Base-by-base conservation (phyloP, 1,140 invertebrate species). In the Neodiprion pinetum region DNA sequence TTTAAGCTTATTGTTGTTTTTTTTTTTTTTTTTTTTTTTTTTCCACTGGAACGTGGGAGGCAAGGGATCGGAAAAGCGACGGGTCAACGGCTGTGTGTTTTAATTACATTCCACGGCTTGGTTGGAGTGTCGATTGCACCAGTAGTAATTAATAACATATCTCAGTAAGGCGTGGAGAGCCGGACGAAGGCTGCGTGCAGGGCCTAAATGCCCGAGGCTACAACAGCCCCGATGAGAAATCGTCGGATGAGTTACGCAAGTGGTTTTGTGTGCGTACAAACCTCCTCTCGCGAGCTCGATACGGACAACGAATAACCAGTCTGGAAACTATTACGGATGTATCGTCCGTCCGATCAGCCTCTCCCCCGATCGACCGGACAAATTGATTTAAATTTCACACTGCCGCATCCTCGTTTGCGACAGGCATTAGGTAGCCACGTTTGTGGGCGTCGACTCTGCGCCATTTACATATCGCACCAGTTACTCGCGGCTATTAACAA, bases 261-360 rank as follows among this genome's bases (percentile, higher is more conserved):
- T 61, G 53, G 53, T 61, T 61, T 61, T 4, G 11, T 17, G 53
- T 40, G 5, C 28, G 1, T 40, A 40, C 28, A 40, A 40, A 5
- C 28, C 11, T 61, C 9, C 53, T 61, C 53, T 61, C n/a, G 9
- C 11, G 53, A 61, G 28, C 28, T 40, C 28, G 28, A 4, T 40
- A 40, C 5, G 5, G 28, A 40, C 28, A 40, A 40, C 28, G 28
- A 40, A 40, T 5, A 61, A 61, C 53, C 53, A 61, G 53, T 61
- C 53, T 61, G 53, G 53, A 61, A 61, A 61, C 53, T 61, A 61
- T 61, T 61, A 61, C 53, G 11, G 53, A 61, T 61, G 53, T 61
- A 61, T 61, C 53, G 4, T 61, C n/a, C 5, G 11, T 17, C 53
- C 53, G 53, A 61, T 61, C 53, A 5, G 11, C 53, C 11, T 12